Base-by-base conservation (phyloP, 2,797 vertebrate genomes). In the Lagocephalus sceleratus region DNA sequence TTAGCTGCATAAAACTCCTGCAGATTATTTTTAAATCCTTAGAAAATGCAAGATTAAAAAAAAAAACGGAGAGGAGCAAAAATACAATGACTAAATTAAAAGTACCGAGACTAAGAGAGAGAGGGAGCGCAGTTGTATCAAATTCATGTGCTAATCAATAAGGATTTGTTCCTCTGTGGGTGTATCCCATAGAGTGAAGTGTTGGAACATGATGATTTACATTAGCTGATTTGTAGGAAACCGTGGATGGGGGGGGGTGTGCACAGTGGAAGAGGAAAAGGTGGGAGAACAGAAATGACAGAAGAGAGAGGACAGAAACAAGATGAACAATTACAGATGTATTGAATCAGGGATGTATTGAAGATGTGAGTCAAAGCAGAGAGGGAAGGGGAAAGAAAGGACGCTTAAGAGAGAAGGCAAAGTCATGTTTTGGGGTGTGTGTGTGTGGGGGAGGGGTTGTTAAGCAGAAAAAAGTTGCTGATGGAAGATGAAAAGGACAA, bases 121-220 rank as follows among this genome's bases (percentile, higher is more conserved):
- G 39, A 57, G 51, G 1, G 35, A 57, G 51, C 1, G 29, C 5
- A 41, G 58, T 45, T 65, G 64, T 62, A 78, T 79, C 72, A 75
- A 73, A 81, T 82, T 83, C 72, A 71, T 69, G 76, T 55, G 57
- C 65, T 74, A 82, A 85, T 88, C 75, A 26, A 86, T 88, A 69
- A 60, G 60, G 68, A 71, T 72, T 82, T 81, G 83, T 78, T 76
- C 53, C 70, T 60, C 57, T 60, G 68, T 60, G 66, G 60, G 69
- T 71, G 66, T 75, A 70, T 67, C 67, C 65, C 68, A 76, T 74
- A 71, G 70, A 75, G 68, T 72, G 68, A 55, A 82, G 76, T 81
- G 76, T 69, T 54, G 65, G 66, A 73, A 83, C 82, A 72, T 54
- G 60, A 66, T 66, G 82, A 82, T 81, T 79, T 80, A 84, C 75